Conservation (phyloP, 23 tunicate genomes). For the Styela clava region DNA sequence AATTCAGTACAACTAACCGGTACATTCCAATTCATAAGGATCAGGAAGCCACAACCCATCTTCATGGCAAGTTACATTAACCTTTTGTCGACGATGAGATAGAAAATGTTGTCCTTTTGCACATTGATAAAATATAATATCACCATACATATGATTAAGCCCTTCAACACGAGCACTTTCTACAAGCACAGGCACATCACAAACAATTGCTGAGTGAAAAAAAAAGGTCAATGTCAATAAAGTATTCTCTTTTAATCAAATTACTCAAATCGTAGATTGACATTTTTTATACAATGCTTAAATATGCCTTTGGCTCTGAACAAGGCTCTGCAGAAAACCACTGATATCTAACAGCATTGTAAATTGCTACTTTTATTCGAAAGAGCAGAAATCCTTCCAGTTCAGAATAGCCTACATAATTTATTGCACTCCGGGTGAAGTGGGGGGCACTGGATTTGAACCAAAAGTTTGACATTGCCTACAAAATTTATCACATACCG, state of each 20-base stretch:
- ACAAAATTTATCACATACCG: no score
- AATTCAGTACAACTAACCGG: no score
- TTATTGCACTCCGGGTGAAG: no score
- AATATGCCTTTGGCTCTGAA: no score
- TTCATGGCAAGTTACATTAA: conserved; percentile 33
- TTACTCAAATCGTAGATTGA: background rate
- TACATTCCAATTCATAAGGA: conserved; percentile 31
- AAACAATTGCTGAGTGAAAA: conserved; percentile 42
- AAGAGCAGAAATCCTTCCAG: no score
- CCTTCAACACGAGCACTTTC: conserved; percentile 72
- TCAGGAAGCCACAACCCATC: conserved; percentile 69
- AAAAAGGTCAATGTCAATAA: background rate
- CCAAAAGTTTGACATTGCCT: no score
- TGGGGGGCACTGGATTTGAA: no score
- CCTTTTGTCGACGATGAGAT: conserved; percentile 9
- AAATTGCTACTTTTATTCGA: no score
- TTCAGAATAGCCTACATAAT: no score
- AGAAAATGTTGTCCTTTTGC: conserved; percentile 64
- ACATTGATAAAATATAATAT: conserved; percentile 54
- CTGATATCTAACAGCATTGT: no score
- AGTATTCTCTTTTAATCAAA: background rate
- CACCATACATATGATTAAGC: conserved; percentile 16
- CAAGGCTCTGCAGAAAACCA: no score
- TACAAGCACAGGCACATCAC: conserved; percentile 44
- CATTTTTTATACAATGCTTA: background rate